A percentile compares a stretch with the other conserved stretches of the same genome.
These are phyloP conservation scores for Gonioctena quinquepunctata DNA, from an alignment of 1,140 invertebrate genomes.

Conservation along the genomic window DNA sequence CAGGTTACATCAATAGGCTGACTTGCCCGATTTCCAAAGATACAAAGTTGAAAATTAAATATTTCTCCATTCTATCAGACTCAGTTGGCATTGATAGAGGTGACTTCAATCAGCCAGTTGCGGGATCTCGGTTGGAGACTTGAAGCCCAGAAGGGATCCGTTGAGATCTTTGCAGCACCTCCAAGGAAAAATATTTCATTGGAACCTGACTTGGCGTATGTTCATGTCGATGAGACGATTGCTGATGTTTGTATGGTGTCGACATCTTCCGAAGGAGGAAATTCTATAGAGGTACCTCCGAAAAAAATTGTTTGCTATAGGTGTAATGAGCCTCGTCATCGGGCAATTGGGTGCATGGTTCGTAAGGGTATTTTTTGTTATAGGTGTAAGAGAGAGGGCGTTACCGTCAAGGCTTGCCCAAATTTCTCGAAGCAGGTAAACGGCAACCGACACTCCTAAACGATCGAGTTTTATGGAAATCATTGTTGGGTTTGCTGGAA, in stretches of 20 bases:
- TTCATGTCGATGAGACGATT: not conserved
- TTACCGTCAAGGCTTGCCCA: constrained; percentile 11
- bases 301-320: constrained; percentile 6
- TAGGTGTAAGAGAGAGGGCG: not conserved
- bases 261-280: not conserved
- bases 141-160: constrained; percentile 2
- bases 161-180: constrained; percentile 24
- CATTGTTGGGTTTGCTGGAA: constrained; percentile 18
- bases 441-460: not conserved
- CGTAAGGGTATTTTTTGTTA: not conserved
- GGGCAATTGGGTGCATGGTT: not conserved
- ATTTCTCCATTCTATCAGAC: constrained; percentile 26
- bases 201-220: constrained; percentile 30
- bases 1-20: constrained; percentile 41
- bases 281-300: not conserved
- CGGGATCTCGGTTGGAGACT: constrained; percentile 8
- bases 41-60: constrained; percentile 19
- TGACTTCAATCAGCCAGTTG: constrained; percentile 17
- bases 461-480: not conserved
- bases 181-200: not conserved
- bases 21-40: constrained; percentile 8
- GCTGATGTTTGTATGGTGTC: not conserved
- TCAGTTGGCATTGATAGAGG: constrained; percentile 20
- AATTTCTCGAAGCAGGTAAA: not conserved
- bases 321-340: constrained; percentile 1